These are phyloP conservation scores for Tetragonisca angustula DNA, from an alignment of 2,888 invertebrate species.

Conservation along the genomic window DNA sequence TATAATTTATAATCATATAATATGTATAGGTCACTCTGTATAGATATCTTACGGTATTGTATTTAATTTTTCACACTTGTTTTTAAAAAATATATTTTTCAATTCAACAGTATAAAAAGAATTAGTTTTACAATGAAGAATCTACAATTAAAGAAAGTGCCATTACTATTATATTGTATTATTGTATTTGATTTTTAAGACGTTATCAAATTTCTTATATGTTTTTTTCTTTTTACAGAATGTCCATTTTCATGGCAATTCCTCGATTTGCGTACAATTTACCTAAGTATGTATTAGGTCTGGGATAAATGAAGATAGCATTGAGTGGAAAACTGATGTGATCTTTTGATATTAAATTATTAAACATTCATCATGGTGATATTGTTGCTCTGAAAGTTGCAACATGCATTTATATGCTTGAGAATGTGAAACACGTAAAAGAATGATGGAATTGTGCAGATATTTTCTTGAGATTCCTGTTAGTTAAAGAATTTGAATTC, in stretches of 20 bases:
- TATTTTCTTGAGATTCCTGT: not conserved
- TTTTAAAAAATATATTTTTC: too few species aligned
- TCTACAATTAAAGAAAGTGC: not conserved
- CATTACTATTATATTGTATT: not conserved
- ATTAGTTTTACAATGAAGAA: too few species aligned
- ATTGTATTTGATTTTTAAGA: not conserved
- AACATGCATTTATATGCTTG: not conserved
- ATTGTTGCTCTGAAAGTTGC: not conserved
- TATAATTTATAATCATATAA: too few species aligned
- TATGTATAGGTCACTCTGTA: too few species aligned
- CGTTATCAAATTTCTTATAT: slow-evolving; percentile 1
- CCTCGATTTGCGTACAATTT: slow-evolving; percentile 92
- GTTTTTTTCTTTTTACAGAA: slow-evolving; percentile 86
- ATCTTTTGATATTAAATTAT: slow-evolving; percentile 59
- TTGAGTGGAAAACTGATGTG: slow-evolving; percentile 22
- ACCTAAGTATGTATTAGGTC: slow-evolving; percentile 94
- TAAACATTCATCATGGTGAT: not conserved
- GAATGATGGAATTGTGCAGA: not conserved
- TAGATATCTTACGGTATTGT: too few species aligned
- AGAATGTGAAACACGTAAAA: not conserved
- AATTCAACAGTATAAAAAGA: too few species aligned
- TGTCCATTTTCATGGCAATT: slow-evolving; percentile 94
- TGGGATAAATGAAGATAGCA: slow-evolving; percentile 86
- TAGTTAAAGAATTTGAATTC: not conserved
- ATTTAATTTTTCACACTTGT: too few species aligned